These are phyloP conservation scores for Rotaria sp. DNA, from an alignment of 2,888 invertebrate genomes.

Conservation along the genomic window DNA sequence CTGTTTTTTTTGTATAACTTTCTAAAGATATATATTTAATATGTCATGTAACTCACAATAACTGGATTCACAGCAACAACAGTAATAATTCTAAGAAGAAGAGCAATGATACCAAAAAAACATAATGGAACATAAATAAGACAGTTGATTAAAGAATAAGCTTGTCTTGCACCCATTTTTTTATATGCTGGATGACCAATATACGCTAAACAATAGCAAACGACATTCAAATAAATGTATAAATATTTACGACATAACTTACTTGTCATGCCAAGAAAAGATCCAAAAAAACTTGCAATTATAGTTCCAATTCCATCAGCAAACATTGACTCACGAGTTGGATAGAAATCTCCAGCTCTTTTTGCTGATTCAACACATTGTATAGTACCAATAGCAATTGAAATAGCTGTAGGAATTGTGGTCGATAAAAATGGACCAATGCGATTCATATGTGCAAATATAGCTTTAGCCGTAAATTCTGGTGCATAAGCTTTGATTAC, in stretches of 20 bases:
- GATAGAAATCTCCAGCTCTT: slow-evolving; percentile 19
- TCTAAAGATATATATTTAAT: background rate
- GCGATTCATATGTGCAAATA: background rate
- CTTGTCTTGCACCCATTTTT: slow-evolving; percentile 19
- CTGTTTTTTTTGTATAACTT: too few species aligned
- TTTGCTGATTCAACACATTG: slow-evolving; percentile 28
- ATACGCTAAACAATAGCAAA: background rate
- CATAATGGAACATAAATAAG: background rate
- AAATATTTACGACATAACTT: background rate
- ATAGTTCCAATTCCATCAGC: slow-evolving; percentile 19
- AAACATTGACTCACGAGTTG: background rate
- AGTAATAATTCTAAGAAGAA: background rate
- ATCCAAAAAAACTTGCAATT: background rate
- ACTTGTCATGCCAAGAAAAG: slow-evolving; percentile 6
- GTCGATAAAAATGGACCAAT: slow-evolving; percentile 12
- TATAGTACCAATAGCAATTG: slow-evolving; percentile 25
- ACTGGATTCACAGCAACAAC: slow-evolving; percentile 5
- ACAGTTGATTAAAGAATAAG: background rate
- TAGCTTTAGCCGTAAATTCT: background rate
- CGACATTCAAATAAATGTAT: background rate
- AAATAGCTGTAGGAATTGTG: slow-evolving; percentile 1
- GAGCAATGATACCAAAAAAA: background rate
- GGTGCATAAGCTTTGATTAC: background rate
- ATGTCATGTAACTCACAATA: background rate
- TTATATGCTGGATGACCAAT: slow-evolving; percentile 29